A percentile compares a stretch with the other conserved stretches of the same genome.
Evolutionary conservation across 2,113 vertebrate species (phyloP).

Genomic region (Hippocampus abdominalis): DNA sequence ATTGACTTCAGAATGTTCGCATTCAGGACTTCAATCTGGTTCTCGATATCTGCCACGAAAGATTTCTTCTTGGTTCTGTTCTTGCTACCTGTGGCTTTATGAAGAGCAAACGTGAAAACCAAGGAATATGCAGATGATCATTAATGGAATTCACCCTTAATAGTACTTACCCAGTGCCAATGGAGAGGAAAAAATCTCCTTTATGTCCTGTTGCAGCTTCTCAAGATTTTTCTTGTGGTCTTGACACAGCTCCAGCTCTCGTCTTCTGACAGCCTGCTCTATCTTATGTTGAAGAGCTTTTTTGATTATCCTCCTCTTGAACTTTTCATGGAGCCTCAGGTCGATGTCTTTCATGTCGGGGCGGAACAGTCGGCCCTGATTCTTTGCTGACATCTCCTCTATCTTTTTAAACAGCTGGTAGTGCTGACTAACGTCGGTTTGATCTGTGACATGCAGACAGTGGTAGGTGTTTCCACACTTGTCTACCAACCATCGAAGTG

Average conservation of each 20-base stretch:
- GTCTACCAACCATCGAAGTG: constrained; percentile 41
- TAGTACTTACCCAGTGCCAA: constrained; percentile 34
- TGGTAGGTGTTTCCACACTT: constrained; percentile 56
- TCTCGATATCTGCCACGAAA: constrained; percentile 4
- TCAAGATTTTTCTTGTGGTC: constrained; percentile 25
- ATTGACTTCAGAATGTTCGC: constrained; percentile 6
- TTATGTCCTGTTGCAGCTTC: constrained; percentile 18
- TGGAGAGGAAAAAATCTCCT: neutral
- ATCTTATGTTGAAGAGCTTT: constrained; percentile 16
- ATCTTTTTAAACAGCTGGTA: constrained; percentile 49
- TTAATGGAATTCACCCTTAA: neutral
- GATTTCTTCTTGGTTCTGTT: constrained; percentile 9
- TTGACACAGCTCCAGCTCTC: constrained; percentile 25
- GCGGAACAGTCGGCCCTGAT: constrained; percentile 21
- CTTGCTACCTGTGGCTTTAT: constrained; percentile 10
- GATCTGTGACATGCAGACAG: constrained; percentile 36
- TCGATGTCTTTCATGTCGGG: constrained; percentile 17
- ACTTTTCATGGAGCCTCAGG: constrained; percentile 21
- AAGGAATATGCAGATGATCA: neutral
- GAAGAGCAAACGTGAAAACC: constrained; percentile 4
- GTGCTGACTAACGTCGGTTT: constrained; percentile 24
- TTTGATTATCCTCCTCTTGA: constrained; percentile 21
- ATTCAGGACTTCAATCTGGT: constrained; percentile 35
- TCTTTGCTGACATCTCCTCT: constrained; percentile 46
- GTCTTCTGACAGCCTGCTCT: constrained; percentile 16